Evolutionary conservation across 2,113 vertebrate genomes (phyloP).

Genomic region (Rutilus rutilus): DNA sequence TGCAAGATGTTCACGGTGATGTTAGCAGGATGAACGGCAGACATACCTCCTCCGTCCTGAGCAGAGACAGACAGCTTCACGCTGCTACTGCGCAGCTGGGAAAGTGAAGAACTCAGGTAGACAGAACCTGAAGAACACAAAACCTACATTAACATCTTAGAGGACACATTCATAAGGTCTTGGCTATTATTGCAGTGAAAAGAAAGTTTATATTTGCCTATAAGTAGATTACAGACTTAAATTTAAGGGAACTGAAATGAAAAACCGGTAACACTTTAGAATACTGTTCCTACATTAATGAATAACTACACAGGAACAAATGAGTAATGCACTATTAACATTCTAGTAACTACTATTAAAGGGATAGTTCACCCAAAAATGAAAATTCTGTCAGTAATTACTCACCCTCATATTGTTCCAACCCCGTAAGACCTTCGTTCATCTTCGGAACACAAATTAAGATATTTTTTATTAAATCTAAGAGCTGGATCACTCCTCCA

Average conservation of each 20-base stretch:
- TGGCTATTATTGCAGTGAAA: not conserved
- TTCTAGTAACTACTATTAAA: too few relatives aligned
- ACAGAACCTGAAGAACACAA: slow-evolving; percentile 77
- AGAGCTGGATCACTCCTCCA: too few relatives aligned
- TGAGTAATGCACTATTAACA: too few relatives aligned
- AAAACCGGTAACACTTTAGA: not conserved
- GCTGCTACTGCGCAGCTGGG: slow-evolving; percentile 71
- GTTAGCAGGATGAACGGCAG: slow-evolving; percentile 75
- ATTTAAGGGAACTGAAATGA: not conserved
- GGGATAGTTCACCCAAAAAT: too few relatives aligned
- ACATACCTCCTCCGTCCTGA: slow-evolving; percentile 80
- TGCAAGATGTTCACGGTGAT: slow-evolving; percentile 83
- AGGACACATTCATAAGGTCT: not conserved
- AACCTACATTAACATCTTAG: not conserved
- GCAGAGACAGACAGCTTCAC: slow-evolving; percentile 80
- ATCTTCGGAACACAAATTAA: too few relatives aligned
- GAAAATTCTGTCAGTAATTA: too few relatives aligned
- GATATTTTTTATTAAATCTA: too few relatives aligned
- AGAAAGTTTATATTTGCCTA: not conserved
- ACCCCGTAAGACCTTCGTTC: too few relatives aligned
- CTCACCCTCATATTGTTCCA: too few relatives aligned
- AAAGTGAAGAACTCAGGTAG: slow-evolving; percentile 81
- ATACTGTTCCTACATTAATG: too few relatives aligned
- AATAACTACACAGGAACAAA: too few relatives aligned
- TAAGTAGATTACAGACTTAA: not conserved